Conservation (phyloP, 30 jellyfish, hydroid and myxozoan species). For the Clytia hemisphaerica region DNA sequence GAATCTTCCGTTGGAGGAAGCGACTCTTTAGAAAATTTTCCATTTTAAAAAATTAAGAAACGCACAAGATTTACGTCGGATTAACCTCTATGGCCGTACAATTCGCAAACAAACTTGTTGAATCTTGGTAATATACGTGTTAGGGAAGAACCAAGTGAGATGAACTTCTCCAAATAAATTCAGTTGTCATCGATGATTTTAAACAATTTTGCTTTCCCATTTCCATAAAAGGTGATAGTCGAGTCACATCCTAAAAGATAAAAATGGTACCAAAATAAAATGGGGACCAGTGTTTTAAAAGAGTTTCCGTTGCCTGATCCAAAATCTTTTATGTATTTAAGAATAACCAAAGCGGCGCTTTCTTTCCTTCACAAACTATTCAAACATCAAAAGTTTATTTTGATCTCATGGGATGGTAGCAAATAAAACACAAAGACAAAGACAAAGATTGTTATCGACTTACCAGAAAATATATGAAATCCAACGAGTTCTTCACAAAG, state of each 20-base stretch:
- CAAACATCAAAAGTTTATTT: background rate
- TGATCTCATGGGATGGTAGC: background rate
- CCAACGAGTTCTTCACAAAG: too few relatives aligned
- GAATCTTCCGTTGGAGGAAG: constrained; percentile 57
- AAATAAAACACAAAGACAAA: too few relatives aligned
- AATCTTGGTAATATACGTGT: background rate
- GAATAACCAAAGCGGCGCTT: too few relatives aligned
- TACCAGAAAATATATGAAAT: too few relatives aligned
- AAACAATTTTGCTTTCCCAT: background rate
- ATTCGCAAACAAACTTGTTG: constrained; percentile 23
- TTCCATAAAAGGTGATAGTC: constrained; percentile 20
- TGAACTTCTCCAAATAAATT: constrained; percentile 4
- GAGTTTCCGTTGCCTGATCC: too few relatives aligned
- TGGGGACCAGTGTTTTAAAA: too few relatives aligned
- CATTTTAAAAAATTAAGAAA: constrained; percentile 22
- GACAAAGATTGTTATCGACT: too few relatives aligned
- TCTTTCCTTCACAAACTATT: constrained; percentile 6
- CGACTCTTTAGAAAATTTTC: constrained; percentile 46
- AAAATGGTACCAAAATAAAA: too few relatives aligned
- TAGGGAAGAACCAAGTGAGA: constrained; percentile 15
- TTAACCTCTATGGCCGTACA: constrained; percentile 26
- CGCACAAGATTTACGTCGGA: constrained; percentile 20
- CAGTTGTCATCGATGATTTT: constrained; percentile 15
- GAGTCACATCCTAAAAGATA: constrained; percentile 33
- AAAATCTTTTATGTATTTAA: too few relatives aligned